phyloP scores from a whole-genome alignment of 2,113 vertebrate species.

The Sitta europaea region DNA sequence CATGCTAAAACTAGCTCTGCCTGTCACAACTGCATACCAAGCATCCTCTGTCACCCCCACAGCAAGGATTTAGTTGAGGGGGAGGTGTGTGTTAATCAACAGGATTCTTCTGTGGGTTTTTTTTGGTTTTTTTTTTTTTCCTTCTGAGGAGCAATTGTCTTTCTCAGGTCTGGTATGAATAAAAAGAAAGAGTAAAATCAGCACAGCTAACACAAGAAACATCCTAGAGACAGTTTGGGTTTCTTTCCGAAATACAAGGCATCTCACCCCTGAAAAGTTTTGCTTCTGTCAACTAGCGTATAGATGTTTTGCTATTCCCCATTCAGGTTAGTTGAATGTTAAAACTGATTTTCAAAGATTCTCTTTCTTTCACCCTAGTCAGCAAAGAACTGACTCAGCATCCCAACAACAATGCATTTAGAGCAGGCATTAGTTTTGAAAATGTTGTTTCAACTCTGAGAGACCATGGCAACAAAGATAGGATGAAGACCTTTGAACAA shows the following conservation, averaged over 20 bases:
- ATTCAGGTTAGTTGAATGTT: slow-evolving; percentile 50
- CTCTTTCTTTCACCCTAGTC: not conserved
- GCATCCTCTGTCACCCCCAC: not conserved
- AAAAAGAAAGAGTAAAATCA: slow-evolving; percentile 7
- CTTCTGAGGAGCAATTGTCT: not conserved
- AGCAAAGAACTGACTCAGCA: slow-evolving; percentile 57
- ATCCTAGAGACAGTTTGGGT: not conserved
- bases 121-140: rapidly evolving
- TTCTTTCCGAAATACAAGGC: not conserved
- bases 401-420: slow-evolving; percentile 48
- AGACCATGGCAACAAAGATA: slow-evolving; percentile 59
- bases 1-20: not conserved
- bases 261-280: not conserved
- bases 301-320: not conserved
- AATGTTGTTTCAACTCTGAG: slow-evolving; percentile 58
- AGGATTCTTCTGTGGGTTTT: not conserved
- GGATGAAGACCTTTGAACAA: slow-evolving; percentile 63
- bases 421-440: slow-evolving; percentile 44
- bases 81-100: not conserved
- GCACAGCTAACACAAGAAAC: not conserved
- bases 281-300: not conserved
- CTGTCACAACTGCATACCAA: slow-evolving; percentile 21
- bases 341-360: slow-evolving; percentile 36
- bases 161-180: slow-evolving; percentile 41
- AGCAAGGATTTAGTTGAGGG: not conserved